These are phyloP conservation scores for Acholoe squamosa DNA, from an alignment of 2,888 invertebrate species.

Conservation along the genomic window DNA sequence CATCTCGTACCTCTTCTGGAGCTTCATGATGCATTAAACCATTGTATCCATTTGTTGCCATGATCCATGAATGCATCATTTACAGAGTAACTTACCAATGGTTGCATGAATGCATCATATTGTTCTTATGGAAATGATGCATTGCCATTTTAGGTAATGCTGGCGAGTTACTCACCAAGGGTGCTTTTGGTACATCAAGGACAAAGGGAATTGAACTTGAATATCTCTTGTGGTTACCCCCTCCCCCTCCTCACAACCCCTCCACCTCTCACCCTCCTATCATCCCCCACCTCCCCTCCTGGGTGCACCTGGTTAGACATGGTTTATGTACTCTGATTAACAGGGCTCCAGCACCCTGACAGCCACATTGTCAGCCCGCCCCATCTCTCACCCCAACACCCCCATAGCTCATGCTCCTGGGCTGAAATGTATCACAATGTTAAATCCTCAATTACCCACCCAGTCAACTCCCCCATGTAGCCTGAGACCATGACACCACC, in stretches of 20 bases:
- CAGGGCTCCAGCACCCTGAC: background rate
- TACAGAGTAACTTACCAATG: no score
- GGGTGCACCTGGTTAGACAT: background rate
- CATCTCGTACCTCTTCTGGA: no score
- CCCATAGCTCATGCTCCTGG: background rate
- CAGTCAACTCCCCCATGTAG: conserved; percentile 33
- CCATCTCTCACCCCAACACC: background rate
- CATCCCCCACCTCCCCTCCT: background rate
- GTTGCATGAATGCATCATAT: no score
- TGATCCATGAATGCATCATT: no score
- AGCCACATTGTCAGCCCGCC: background rate
- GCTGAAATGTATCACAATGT: conserved; percentile 1
- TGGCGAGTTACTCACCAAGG: no score
- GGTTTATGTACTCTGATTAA: background rate
- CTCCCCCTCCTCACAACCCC: background rate
- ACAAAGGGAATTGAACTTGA: no score
- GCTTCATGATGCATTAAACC: no score
- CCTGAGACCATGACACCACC: background rate
- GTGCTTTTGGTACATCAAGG: no score
- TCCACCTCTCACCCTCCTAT: background rate
- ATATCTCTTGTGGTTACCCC: no score
- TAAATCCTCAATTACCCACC: conserved; percentile 37
- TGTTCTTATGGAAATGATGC: no score
- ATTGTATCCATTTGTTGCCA: no score
- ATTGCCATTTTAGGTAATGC: no score